These are phyloP conservation scores for Drosophila mettleri DNA, from an alignment of 2,888 invertebrate species.

Conservation along the genomic window DNA sequence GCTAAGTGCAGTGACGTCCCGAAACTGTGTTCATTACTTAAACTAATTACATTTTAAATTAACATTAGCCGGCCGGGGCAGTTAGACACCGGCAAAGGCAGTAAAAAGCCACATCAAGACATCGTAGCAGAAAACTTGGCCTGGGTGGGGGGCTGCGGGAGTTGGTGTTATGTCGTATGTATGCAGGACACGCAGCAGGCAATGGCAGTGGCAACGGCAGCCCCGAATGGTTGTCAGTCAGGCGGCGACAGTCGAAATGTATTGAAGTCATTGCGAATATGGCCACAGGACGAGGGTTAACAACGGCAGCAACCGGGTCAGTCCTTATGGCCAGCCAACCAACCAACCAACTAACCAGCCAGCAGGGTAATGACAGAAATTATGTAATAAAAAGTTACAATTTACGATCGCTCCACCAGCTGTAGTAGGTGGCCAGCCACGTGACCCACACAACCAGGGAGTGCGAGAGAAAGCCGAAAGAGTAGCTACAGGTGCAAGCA, in stretches of 20 bases:
- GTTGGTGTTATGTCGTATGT: conserved; percentile 50
- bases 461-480: conserved; percentile 5
- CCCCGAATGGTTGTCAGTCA: conserved; percentile 49
- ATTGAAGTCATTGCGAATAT: conserved; percentile 79
- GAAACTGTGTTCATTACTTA: conserved; percentile 82
- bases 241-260: conserved; percentile 76
- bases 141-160: not conserved
- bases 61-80: conserved; percentile 61
- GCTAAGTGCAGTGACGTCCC: conserved; percentile 54
- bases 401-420: conserved; percentile 74
- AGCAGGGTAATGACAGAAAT: conserved; percentile 81
- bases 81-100: conserved; percentile 47
- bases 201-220: conserved; percentile 48
- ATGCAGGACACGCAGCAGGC: conserved; percentile 71
- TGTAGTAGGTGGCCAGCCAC: conserved; percentile 44
- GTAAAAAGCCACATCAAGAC: conserved; percentile 59
- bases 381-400: conserved; percentile 83
- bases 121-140: not conserved
- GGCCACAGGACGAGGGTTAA: conserved; percentile 71
- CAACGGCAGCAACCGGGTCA: conserved; percentile 46
- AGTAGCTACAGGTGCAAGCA: conserved; percentile 62
- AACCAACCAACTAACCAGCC: conserved; percentile 54
- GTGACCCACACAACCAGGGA: conserved; percentile 57
- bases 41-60: conserved; percentile 80
- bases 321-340: conserved; percentile 51